Percentiles rank a stretch among this genome's conserved stretches.
Evolutionary conservation across 2,113 vertebrate genomes (phyloP).

Genomic region (Delphinus delphis): DNA sequence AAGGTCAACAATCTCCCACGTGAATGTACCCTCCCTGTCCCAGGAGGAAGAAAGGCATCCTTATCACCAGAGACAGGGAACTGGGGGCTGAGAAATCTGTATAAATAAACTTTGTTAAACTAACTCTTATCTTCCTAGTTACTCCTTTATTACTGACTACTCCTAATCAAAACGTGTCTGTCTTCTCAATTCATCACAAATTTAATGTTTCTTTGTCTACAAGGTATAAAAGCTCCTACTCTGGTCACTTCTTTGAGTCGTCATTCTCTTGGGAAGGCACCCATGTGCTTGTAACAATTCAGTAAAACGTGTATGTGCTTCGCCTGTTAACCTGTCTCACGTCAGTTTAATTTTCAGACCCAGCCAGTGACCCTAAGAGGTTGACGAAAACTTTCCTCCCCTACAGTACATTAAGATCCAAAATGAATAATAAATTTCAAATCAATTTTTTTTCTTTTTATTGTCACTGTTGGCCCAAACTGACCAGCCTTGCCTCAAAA

Average conservation of each 20-base stretch:
- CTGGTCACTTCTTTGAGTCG: background rate
- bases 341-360: background rate
- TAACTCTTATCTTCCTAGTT: background rate
- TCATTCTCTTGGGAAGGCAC: background rate
- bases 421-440: conserved; percentile 5
- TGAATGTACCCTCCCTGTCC: background rate
- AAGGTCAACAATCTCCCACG: background rate
- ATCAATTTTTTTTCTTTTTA: background rate
- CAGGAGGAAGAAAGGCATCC: background rate
- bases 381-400: background rate
- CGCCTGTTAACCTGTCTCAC: background rate
- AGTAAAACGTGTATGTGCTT: background rate
- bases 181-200: background rate
- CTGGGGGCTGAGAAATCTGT: background rate
- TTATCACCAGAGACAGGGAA: background rate
- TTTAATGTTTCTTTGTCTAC: background rate
- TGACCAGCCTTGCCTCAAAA: background rate
- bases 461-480: background rate
- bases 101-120: background rate
- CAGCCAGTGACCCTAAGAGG: background rate
- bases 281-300: background rate
- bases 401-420: background rate
- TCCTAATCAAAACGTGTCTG: background rate
- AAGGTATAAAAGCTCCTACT: background rate
- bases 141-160: background rate